Evolutionary conservation across 2,797 vertebrate species (phyloP), one percentile per base, ranked within the genome.

Genomic region (Chanos chanos): DNA sequence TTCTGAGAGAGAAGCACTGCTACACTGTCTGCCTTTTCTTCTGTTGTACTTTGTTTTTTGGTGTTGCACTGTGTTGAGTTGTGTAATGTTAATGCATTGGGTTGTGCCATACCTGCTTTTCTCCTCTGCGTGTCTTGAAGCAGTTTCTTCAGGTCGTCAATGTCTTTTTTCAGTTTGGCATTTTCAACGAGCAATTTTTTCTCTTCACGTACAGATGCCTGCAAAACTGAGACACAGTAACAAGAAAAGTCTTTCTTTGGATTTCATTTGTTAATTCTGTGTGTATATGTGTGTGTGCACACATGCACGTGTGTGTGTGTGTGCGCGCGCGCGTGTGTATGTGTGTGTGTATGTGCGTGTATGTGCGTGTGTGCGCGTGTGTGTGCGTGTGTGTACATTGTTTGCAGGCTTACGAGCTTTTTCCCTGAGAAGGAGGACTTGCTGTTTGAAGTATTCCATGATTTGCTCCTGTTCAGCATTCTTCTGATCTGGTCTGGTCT

Each of bases 131-230:
- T 94, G 1, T 94, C 89, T 69, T 93, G 89, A 27, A 98, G 87
- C 33, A 94, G 87, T 13, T 70, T 70, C 64, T 89, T 94, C 61
- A 98, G 83, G 4, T 84, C 88, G 43, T 94, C 92, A 27, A 98
- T 96, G 89, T 98, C 95, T 61, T 94, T 94, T 80, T 97, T 98
- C 75, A 98, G 80, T 75, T 95, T 97, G 4, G 81, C 91, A 75
- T 98, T 97, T 88, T 98, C 95, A 54, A 97, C 95, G 77, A 94
- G 86, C 64, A 98, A 91, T 56, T 96, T 96, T 85, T 96, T 98
- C 86, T 98, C 95, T 72, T 98, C 95, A 50, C 93, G 80, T 16
- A 96, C 85, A 0, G 95, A 95, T 2, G 93, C 82, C 83, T 98
- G 94, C 61, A 98, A 85, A 72, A 94, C 95, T 98, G 61, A 37